Conservation (phyloP, 2,888 invertebrate species). For the Aromia moschata region DNA sequence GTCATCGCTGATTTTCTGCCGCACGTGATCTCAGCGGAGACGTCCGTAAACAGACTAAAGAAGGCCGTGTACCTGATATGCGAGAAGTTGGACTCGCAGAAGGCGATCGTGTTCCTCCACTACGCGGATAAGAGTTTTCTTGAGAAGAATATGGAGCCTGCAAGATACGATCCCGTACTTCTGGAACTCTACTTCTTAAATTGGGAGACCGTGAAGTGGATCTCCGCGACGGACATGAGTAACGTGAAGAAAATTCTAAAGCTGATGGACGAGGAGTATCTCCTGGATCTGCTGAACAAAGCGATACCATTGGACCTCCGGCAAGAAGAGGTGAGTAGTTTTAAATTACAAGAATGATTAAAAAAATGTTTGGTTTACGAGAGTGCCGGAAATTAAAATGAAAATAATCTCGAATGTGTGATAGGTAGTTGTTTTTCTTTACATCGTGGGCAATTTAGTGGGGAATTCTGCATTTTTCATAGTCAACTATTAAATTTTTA, state of each 20-base stretch:
- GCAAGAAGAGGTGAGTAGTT: neutral
- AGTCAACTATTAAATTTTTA: too few species aligned
- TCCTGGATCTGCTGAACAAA: conserved; percentile 33
- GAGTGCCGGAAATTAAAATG: too few species aligned
- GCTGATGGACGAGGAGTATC: conserved; percentile 45
- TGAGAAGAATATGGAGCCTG: conserved; percentile 36
- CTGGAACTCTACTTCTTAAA: conserved; percentile 56
- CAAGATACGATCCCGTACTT: conserved; percentile 39
- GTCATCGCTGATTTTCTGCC: conserved; percentile 46
- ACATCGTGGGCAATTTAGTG: too few species aligned
- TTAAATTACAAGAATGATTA: too few species aligned
- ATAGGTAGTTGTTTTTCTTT: too few species aligned
- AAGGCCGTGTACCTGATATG: conserved; percentile 64
- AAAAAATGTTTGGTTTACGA: too few species aligned
- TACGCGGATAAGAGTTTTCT: conserved; percentile 43
- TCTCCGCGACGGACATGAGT: conserved; percentile 44
- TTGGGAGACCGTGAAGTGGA: conserved; percentile 50
- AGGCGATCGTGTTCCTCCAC: conserved; percentile 51
- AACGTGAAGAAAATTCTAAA: conserved; percentile 50
- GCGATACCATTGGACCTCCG: neutral
- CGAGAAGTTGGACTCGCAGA: conserved; percentile 58
- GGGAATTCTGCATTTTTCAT: too few species aligned
- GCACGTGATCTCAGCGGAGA: conserved; percentile 54
- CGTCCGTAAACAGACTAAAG: conserved; percentile 61
- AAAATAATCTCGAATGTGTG: too few species aligned